Conservation (phyloP, 2,797 vertebrate species). For the Microctenopoma steveboyesi region DNA sequence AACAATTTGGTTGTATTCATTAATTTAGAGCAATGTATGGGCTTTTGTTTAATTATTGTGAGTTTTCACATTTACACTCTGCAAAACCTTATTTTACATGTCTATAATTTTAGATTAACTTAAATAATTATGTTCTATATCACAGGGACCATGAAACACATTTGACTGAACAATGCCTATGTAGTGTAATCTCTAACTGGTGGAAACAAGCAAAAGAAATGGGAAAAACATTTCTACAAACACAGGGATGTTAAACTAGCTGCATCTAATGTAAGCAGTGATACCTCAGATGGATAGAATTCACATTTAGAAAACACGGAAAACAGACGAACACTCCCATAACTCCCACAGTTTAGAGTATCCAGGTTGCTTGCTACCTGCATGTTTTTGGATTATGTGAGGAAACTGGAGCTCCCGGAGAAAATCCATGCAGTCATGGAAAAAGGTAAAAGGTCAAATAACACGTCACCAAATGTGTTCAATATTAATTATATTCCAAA, state of each 20-base stretch:
- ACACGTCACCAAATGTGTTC: not conserved
- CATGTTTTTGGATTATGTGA: constrained; percentile 4
- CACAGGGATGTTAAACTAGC: not conserved
- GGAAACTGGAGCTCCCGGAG: not conserved
- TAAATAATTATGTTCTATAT: not conserved
- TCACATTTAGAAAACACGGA: not conserved
- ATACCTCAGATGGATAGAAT: not conserved
- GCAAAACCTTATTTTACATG: not conserved
- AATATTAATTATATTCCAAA: constrained; percentile 4
- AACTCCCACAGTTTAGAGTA: not conserved
- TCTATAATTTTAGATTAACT: not conserved
- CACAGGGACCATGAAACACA: not conserved
- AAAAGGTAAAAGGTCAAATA: not conserved
- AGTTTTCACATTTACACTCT: not conserved
- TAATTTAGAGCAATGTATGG: not conserved
- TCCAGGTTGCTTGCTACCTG: not conserved
- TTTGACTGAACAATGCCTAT: not conserved
- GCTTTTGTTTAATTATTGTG: not conserved
- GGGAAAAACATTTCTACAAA: constrained; percentile 17
- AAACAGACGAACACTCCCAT: constrained; percentile 5
- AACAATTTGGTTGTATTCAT: not conserved
- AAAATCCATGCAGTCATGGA: not conserved
- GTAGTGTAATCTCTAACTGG: constrained; percentile 6
- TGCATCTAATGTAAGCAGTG: not conserved
- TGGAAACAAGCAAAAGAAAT: constrained; percentile 14